Percentiles rank a stretch among this genome's conserved stretches.
These are phyloP conservation scores for Rhingia rostrata DNA, from an alignment of 2,888 invertebrate genomes.

Conservation along the genomic window DNA sequence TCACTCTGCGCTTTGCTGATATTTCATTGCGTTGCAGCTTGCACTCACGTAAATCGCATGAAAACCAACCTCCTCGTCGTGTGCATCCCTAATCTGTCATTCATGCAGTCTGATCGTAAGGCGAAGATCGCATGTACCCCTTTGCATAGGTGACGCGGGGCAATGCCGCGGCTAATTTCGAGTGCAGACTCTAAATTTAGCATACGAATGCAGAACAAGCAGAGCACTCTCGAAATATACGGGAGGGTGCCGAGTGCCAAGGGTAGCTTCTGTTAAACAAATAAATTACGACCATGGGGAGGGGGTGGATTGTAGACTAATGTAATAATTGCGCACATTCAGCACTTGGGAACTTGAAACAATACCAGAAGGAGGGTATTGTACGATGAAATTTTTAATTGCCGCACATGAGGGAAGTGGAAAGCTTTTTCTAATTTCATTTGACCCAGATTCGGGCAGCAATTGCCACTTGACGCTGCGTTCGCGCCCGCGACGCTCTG, in stretches of 20 bases:
- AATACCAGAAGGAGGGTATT: not conserved
- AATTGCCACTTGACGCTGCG: constrained; percentile 1
- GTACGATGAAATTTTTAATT: constrained; percentile 54
- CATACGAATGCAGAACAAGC: constrained; percentile 51
- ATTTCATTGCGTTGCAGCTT: constrained; percentile 9
- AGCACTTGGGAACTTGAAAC: constrained; percentile 4
- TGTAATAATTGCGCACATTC: constrained; percentile 58
- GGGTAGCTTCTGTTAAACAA: constrained; percentile 60
- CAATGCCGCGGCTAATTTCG: too few relatives aligned
- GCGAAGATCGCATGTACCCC: constrained; percentile 5
- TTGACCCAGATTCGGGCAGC: constrained; percentile 62
- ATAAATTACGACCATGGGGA: constrained; percentile 20
- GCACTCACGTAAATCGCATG: constrained; percentile 36
- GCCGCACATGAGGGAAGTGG: constrained; percentile 45
- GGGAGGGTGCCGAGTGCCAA: constrained; percentile 13
- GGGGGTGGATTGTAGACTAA: constrained; percentile 53
- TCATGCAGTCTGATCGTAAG: constrained; percentile 30
- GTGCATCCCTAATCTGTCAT: constrained; percentile 28
- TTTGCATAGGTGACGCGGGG: constrained; percentile 34
- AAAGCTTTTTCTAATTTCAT: constrained; percentile 64
- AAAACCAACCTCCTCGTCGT: constrained; percentile 9
- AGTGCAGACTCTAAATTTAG: constrained; percentile 43
- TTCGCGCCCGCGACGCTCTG: not conserved
- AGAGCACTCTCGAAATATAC: constrained; percentile 49
- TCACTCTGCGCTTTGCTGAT: constrained; percentile 18